Base-by-base conservation (phyloP, 2,888 invertebrate species). In the Cordilura impudica region DNA sequence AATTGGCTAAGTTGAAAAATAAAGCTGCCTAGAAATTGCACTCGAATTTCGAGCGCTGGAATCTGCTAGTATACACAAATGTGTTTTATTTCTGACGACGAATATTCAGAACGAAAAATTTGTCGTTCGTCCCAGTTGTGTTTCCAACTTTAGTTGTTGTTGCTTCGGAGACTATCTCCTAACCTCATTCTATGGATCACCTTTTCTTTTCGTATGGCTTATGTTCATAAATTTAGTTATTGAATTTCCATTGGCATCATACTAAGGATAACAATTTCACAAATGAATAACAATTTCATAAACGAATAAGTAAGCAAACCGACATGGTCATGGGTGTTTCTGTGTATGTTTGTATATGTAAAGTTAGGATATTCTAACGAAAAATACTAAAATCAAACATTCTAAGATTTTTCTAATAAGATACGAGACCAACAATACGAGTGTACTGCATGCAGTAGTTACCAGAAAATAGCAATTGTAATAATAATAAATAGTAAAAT, bases 391-490 rank as follows among this genome's bases (percentile, higher is more conserved):
- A n/a, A n/a, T n/a, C n/a, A 61, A 31, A 23, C 18, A n/a, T 19
- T 49, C 10, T 29, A 47, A 63, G 63, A 63, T 63, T 43, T 47
- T 31, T 31, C 49, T 51, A 63, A 63, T 63, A 19, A 63, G 63
- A 63, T 63, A 63, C 21, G 31, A 21, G 26, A 12, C n/a, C n/a
- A n/a, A n/a, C n/a, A n/a, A n/a, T n/a, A n/a, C n/a, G n/a, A n/a
- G n/a, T n/a, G n/a, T 26, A 26, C 6, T 26, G 0, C n/a, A 39
- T 39, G n/a, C 12, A 39, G 12, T n/a, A 26, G 26, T 12, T 39
- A 39, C 35, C 1, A 39, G 4, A n/a, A 14, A 35, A 12, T n/a
- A 39, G n/a, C 12, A 63, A 63, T 21, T n/a, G 23, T 23, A 10
- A 19, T 12, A 26, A 14, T n/a, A 2, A 53, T 21, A 49, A 49